Base-by-base conservation (phyloP, 2,888 invertebrate genomes). In the Ariolimax columbianus region DNA sequence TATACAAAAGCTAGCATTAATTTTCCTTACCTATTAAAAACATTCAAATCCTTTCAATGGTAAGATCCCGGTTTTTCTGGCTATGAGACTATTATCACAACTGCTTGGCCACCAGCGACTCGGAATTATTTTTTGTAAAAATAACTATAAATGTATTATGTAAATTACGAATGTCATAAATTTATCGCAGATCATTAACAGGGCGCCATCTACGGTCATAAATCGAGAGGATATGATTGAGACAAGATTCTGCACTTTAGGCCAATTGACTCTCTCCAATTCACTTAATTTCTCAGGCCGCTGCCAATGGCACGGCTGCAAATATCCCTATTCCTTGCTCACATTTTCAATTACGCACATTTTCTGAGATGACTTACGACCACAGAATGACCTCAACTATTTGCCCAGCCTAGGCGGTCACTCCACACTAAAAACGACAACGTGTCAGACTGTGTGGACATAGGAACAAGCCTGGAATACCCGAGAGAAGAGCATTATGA, bases 371-470 rank as follows among this genome's bases (percentile, higher is more conserved):
- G 79, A 79, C 33, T 79, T 79, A 79, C 66, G 63, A 66, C 79
- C 79, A 79, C 79, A 79, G 33, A 30, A 26, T 66, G 79, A 66
- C 43, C 79, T 79, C 66, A 43, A 30, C 63, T 79, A 33, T 79
- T 66, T 79, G 79, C 30, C 40, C n/a, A 68, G 68, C 43, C 26
- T 23, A 11, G 19, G 30, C 40, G 66, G 30, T 68, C 59, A 68
- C 66, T 47, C n/a, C 68, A n/a, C 40, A 47, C 23, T 59, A 59
- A 51, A 78, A 51, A 59, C 36, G 40, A 68, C 63, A 80, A 47
- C 68, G 47, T 80, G 80, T 47, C 68, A 68, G 47, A 6, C 33
- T 14, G 80, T 80, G 68, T 80, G 68, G 66, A 80, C 68, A 80
- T 47, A 68, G 14, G 30, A 38, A 78, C 59, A 36, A 36, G 26